Evolutionary conservation across 2,797 vertebrate species (phyloP).

Genomic region (Diplodus puntazzo): DNA sequence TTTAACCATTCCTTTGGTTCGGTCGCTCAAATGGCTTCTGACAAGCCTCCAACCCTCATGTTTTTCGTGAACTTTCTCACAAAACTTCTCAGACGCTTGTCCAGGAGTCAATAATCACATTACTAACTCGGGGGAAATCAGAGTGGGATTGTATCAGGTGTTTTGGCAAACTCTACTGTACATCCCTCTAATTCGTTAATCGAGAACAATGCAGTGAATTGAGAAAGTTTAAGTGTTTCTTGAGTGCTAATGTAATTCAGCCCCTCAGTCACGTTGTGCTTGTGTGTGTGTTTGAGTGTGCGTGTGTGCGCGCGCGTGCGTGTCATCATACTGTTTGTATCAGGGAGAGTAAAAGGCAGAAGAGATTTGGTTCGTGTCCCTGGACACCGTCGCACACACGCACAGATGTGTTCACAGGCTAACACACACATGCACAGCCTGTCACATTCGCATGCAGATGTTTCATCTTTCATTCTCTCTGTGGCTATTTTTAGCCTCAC

Average conservation of each 20-base stretch:
- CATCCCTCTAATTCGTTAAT: constrained; percentile 41
- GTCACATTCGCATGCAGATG: constrained; percentile 42
- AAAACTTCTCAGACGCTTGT: constrained; percentile 44
- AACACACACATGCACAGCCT: constrained; percentile 18
- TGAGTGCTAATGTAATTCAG: constrained; percentile 33
- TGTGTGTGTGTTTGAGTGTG: neutral
- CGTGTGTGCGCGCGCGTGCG: neutral
- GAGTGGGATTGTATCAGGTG: constrained; percentile 53
- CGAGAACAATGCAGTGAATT: constrained; percentile 22
- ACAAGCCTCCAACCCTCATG: neutral
- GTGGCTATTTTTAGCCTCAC: constrained; percentile 60
- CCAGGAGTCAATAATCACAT: constrained; percentile 42
- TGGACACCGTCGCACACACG: neutral
- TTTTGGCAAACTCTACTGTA: constrained; percentile 36
- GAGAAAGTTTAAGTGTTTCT: constrained; percentile 20
- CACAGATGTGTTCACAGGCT: constrained; percentile 26
- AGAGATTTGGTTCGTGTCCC: constrained; percentile 29
- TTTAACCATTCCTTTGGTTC: constrained; percentile 64
- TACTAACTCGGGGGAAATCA: constrained; percentile 46
- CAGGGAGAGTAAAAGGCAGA: neutral
- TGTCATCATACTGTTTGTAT: constrained; percentile 4
- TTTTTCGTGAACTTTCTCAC: constrained; percentile 24
- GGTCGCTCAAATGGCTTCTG: constrained; percentile 28
- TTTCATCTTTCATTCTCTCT: constrained; percentile 41
- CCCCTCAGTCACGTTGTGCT: constrained; percentile 23